These are phyloP conservation scores for Drosophila watanabei DNA, from an alignment of 1,140 invertebrate genomes.

Conservation along the genomic window DNA sequence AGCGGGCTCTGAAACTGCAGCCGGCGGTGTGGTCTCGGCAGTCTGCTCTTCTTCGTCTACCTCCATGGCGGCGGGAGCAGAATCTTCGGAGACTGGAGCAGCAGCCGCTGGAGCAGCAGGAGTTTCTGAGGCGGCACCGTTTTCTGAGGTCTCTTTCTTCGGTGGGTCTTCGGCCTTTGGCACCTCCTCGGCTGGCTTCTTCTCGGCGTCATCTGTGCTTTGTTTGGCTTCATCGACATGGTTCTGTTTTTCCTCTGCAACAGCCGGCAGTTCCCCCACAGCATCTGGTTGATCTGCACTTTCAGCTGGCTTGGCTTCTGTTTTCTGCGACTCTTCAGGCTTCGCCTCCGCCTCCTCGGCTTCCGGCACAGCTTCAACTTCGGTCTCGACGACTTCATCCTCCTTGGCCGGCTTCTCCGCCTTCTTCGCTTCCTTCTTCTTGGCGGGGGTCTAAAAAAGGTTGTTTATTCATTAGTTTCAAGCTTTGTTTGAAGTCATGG, in stretches of 20 bases:
- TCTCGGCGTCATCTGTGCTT: constrained; percentile 42
- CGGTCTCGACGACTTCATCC: constrained; percentile 1
- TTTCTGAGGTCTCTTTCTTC: constrained; percentile 37
- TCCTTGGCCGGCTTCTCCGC: constrained; percentile 47
- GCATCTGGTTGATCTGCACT: constrained; percentile 62
- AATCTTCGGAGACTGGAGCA: constrained; percentile 5
- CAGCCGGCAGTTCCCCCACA: constrained; percentile 21
- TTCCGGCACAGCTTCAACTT: constrained; percentile 5
- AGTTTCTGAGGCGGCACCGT: constrained; percentile 35
- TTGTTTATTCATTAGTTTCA: constrained; percentile 5
- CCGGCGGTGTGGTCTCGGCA: constrained; percentile 17
- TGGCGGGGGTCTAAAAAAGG: constrained; percentile 33
- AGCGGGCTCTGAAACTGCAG: constrained; percentile 24
- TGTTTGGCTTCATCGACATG: constrained; percentile 56
- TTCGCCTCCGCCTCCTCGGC: constrained; percentile 20
- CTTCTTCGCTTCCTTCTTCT: constrained; percentile 60
- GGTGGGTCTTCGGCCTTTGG: constrained; percentile 42
- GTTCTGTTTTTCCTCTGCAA: constrained; percentile 55
- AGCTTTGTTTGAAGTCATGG: not conserved
- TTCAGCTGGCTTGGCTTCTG: constrained; percentile 19
- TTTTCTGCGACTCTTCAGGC: constrained; percentile 23
- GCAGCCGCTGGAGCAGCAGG: constrained; percentile 11
- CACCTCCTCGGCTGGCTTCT: constrained; percentile 28
- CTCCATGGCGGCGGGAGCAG: constrained; percentile 56
- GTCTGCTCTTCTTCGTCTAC: constrained; percentile 52